Base-by-base conservation (phyloP, 2,888 invertebrate genomes). In the Eilema sororculum region DNA sequence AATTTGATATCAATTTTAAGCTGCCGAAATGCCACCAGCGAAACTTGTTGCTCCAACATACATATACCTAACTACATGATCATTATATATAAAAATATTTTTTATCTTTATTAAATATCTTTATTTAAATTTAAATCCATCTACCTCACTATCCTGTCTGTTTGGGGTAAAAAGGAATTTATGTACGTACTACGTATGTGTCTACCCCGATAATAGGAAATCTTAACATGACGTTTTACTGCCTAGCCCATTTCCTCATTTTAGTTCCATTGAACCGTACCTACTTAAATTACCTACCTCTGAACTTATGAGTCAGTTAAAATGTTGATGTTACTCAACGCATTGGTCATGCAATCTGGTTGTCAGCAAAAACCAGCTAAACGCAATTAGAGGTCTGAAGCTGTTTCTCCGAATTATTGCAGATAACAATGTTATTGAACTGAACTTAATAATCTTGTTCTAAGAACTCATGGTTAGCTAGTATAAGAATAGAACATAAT, bases 341-440 rank as follows among this genome's bases (percentile, higher is more conserved):
- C 72, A 89, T 91, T 91, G 90, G 86, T 91, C 91, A 90, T 89
- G 88, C 86, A 86, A 89, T 88, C 84, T 86, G 86, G 91, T 91
- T 91, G 92, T 90, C 87, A 88, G 86, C 78, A 73, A 72, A 73
- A 79, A 93, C 93, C 92, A 92, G 90, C 89, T 86, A 81, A 85
- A 80, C 84, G 82, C 90, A 93, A 92, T 93, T 92, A 93, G 87
- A 89, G 87, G 86, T 82, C 77, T 65, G 57, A 66, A 66, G 41
- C 30, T 67, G 75, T 70, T 88, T 88, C 89, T 86, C 76, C 78
- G 89, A 89, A 89, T 76, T 80, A 73, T 73, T 24, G 64, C 78
- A 70, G 72, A 72, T 68, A 72, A 80, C 77, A 87, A 80, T 83
- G 80, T 67, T 84, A 82, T 52, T 52, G 52, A 52, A 52, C 73